phyloP scores from a whole-genome alignment of 2,888 invertebrate species.

The Tupiocoris notatus region DNA sequence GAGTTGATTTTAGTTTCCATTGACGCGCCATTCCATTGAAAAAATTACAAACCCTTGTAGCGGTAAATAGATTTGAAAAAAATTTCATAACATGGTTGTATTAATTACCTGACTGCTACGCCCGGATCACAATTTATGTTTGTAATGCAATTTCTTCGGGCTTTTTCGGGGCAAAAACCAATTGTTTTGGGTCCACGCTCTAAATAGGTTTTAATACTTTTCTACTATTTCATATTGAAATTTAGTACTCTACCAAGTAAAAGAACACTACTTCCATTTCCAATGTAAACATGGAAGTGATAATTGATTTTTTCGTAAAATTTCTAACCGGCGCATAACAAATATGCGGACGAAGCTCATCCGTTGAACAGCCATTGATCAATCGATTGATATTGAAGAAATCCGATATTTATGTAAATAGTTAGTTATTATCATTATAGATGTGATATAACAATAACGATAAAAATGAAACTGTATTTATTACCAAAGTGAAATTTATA shows the following conservation, averaged over 20 bases:
- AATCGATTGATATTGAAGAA: not conserved
- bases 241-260: not conserved
- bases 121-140: no score
- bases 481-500: slow-evolving; percentile 14
- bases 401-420: slow-evolving; percentile 1
- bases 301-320: not conserved
- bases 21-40: no score
- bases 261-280: slow-evolving; percentile 1
- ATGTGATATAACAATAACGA: slow-evolving; percentile 24
- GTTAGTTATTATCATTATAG: slow-evolving; percentile 10
- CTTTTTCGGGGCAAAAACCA: not conserved
- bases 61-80: no score
- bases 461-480: slow-evolving; percentile 24
- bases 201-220: slow-evolving; percentile 13
- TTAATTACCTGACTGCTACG: no score
- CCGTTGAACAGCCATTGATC: not conserved
- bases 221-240: slow-evolving; percentile 13
- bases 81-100: no score
- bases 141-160: no score
- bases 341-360: not conserved
- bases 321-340: slow-evolving; percentile 3
- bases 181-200: slow-evolving; percentile 21
- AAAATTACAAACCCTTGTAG: no score
- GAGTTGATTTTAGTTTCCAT: no score
- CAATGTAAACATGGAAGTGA: not conserved